phyloP scores from a whole-genome alignment of 2,797 vertebrate species.

The Rhabdomys pumilio region DNA sequence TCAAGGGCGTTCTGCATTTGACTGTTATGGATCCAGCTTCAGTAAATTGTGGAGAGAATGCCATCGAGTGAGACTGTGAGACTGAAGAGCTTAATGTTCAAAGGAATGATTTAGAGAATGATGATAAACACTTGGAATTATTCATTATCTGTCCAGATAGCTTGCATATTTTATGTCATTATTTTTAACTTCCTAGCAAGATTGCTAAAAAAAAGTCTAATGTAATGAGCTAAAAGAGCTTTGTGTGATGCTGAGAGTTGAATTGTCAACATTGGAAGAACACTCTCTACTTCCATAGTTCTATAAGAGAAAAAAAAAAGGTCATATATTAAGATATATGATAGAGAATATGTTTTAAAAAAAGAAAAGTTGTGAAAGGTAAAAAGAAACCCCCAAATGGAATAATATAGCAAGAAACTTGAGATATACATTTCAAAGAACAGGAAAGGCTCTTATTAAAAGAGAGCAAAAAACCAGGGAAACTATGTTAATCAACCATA shows the following conservation, averaged over 20 bases:
- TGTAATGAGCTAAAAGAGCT: constrained; percentile 63
- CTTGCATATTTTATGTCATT: constrained; percentile 49
- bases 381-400: not conserved
- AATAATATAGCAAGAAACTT: not conserved
- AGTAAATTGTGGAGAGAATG: constrained; percentile 69
- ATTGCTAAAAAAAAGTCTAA: constrained; percentile 48
- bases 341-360: not conserved
- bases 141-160: constrained; percentile 68
- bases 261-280: constrained; percentile 17
- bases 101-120: constrained; percentile 69
- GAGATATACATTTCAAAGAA: not conserved
- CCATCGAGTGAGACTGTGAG: constrained; percentile 72
- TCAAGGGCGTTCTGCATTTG: constrained; percentile 65
- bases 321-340: not conserved
- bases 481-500: not conserved
- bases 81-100: constrained; percentile 72
- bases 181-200: constrained; percentile 68
- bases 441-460: not conserved
- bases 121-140: constrained; percentile 63
- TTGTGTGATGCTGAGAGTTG: not conserved
- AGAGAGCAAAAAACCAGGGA: not conserved
- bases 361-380: not conserved
- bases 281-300: not conserved
- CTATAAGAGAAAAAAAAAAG: constrained; percentile 66
- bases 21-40: constrained; percentile 69